A percentile compares a stretch with the other conserved stretches of the same genome.
phyloP scores from a whole-genome alignment of 2,113 vertebrate genomes.

The Actenoides lindsayi region DNA sequence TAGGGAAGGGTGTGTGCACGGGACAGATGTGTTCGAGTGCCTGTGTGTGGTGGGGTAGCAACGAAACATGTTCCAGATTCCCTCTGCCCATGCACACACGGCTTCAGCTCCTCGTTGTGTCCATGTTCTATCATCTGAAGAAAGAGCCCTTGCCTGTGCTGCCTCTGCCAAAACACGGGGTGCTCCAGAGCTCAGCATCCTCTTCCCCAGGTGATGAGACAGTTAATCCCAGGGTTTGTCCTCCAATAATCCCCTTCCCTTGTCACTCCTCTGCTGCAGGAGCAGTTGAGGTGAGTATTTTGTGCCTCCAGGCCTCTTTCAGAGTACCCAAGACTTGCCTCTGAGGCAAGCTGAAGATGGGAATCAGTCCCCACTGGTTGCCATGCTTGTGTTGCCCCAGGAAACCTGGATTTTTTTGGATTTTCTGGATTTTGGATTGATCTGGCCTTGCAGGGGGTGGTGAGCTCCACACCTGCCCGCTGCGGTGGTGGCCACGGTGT shows the following conservation, averaged over 20 bases:
- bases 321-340: background rate
- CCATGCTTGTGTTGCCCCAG: background rate
- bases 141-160: background rate
- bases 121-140: background rate
- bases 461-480: background rate
- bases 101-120: background rate
- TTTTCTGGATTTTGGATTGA: background rate
- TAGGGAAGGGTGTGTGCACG: background rate
- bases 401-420: background rate
- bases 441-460: background rate
- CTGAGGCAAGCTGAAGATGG: background rate
- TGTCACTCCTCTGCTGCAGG: background rate
- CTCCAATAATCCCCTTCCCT: background rate
- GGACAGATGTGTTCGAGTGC: background rate
- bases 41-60: background rate
- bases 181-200: background rate
- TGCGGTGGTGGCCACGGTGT: background rate
- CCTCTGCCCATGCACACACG: background rate
- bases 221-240: background rate
- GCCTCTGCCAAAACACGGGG: accelerated
- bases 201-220: background rate
- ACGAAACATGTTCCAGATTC: background rate
- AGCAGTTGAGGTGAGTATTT: background rate
- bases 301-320: background rate
- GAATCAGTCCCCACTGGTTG: background rate